Conservation (phyloP, 2,113 vertebrate genomes). For the Ochotona princeps region DNA sequence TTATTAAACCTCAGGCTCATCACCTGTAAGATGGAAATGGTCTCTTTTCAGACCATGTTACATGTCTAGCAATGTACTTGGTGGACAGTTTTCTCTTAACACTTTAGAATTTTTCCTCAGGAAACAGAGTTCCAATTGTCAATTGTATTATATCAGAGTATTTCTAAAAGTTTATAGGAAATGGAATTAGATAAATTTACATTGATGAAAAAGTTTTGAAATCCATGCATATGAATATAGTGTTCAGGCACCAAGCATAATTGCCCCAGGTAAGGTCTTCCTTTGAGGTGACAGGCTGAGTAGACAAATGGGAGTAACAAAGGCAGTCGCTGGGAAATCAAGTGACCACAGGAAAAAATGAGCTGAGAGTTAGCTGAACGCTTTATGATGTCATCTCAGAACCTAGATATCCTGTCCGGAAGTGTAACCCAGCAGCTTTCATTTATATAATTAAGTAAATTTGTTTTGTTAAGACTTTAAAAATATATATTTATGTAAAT, state of each 20-base stretch:
- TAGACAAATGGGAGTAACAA: background rate
- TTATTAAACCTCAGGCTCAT: background rate
- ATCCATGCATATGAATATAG: too few relatives aligned
- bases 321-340: background rate
- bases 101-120: background rate
- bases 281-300: background rate
- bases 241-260: background rate
- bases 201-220: too few relatives aligned
- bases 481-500: too few relatives aligned
- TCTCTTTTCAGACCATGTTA: background rate
- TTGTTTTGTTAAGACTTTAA: background rate
- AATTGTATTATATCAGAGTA: background rate
- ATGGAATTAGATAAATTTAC: too few relatives aligned
- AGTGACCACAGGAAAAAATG: background rate
- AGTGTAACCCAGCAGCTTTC: background rate
- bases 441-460: background rate
- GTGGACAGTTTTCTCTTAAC: background rate
- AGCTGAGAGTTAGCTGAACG: background rate
- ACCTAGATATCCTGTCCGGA: background rate
- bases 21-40: background rate
- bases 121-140: background rate
- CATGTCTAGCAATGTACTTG: background rate
- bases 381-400: background rate
- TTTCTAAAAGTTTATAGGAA: too few relatives aligned
- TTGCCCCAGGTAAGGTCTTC: background rate